Evolutionary conservation across 2,888 invertebrate genomes (phyloP).

Genomic region (Ornithoptera priamus): DNA sequence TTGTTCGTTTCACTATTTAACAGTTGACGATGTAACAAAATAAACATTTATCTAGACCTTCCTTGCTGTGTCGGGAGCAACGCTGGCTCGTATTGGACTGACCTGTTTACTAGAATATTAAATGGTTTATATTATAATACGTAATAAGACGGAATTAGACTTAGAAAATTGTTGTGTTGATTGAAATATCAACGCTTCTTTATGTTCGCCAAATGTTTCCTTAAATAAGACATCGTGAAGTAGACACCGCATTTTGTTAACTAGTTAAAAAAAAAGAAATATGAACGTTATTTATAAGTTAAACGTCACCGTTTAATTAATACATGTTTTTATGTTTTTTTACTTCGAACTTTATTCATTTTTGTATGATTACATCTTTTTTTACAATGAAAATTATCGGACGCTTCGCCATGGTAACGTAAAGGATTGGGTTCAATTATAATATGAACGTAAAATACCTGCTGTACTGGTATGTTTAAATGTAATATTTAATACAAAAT

Average conservation of each 20-base stretch:
- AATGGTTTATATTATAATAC: conserved; percentile 64
- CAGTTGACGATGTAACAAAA: neutral
- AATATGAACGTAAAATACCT: conserved; percentile 46
- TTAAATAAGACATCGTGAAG: conserved; percentile 45
- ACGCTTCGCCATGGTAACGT: conserved; percentile 13
- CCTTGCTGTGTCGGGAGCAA: conserved; percentile 64
- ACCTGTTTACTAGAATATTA: conserved; percentile 63
- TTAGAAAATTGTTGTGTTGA: conserved; percentile 61
- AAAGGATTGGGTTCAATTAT: conserved; percentile 30
- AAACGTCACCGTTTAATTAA: conserved; percentile 1
- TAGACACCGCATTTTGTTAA: conserved; percentile 38
- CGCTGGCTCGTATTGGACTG: conserved; percentile 66
- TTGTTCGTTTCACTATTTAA: neutral
- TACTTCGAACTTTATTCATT: conserved; percentile 20
- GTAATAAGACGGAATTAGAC: conserved; percentile 56
- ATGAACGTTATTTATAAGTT: conserved; percentile 20
- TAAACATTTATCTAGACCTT: conserved; percentile 37
- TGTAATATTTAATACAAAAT: conserved; percentile 71
- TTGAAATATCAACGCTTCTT: conserved; percentile 54
- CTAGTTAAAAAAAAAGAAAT: conserved; percentile 13
- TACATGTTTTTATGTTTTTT: conserved; percentile 15
- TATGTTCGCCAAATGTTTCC: conserved; percentile 47
- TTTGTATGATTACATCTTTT: conserved; percentile 11
- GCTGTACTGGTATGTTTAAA: conserved; percentile 43
- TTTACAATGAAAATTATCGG: conserved; percentile 11